A percentile compares a stretch with the other conserved stretches of the same genome.
Evolutionary conservation across 2,797 vertebrate species (phyloP).

Genomic region (Catharus ustulatus): DNA sequence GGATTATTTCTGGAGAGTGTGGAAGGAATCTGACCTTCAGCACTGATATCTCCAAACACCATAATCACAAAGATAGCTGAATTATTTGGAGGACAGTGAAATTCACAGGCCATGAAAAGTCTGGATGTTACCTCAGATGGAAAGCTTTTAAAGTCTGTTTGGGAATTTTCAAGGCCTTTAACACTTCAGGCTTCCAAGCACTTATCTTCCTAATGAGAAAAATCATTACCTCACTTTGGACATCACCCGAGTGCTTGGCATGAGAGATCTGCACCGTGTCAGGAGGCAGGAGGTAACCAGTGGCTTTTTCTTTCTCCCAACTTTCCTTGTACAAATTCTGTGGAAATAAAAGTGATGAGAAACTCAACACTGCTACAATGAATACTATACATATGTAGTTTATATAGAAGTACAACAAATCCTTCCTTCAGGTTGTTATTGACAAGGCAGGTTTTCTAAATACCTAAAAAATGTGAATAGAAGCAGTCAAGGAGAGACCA

Average conservation of each 20-base stretch:
- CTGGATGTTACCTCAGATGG: not conserved
- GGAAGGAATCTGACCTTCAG: not conserved
- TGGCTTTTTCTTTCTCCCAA: conserved; percentile 94
- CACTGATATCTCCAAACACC: not conserved
- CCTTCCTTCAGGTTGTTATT: not conserved
- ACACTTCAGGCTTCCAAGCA: not conserved
- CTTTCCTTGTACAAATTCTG: conserved; percentile 92
- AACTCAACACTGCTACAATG: not conserved
- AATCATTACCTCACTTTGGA: conserved; percentile 88
- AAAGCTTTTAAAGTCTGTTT: not conserved
- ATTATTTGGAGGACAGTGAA: not conserved
- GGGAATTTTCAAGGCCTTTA: not conserved
- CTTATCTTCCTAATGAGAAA: not conserved
- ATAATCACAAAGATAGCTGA: not conserved
- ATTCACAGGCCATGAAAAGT: not conserved
- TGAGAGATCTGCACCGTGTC: conserved; percentile 91
- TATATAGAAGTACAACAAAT: not conserved
- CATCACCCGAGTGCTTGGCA: conserved; percentile 81
- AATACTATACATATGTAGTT: not conserved
- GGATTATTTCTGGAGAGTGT: not conserved
- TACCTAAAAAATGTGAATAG: not conserved
- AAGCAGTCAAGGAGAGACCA: not conserved
- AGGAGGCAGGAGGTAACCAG: conserved; percentile 89
- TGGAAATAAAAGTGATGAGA: conserved; percentile 13
- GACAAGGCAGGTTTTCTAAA: not conserved